Percentiles rank a stretch among this genome's conserved stretches.
phyloP scores from a whole-genome alignment of 2,113 vertebrate genomes.

The Notechis scutatus region DNA sequence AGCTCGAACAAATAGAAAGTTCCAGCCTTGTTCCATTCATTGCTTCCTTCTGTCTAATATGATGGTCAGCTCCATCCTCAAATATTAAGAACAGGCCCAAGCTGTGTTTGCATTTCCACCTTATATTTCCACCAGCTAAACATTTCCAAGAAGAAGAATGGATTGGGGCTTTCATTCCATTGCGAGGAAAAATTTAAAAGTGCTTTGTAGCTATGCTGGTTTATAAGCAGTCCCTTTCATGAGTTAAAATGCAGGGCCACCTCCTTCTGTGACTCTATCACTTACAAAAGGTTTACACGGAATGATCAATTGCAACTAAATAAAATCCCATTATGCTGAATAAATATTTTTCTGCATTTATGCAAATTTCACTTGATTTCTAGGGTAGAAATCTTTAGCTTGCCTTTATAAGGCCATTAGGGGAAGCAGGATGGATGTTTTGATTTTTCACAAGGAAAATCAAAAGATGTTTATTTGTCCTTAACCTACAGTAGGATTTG shows the following conservation, averaged over 20 bases:
- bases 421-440: constrained; percentile 29
- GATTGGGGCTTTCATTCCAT: background rate
- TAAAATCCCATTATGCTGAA: constrained; percentile 47
- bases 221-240: background rate
- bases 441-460: constrained; percentile 34
- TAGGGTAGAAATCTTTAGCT: background rate
- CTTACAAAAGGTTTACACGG: constrained; percentile 48
- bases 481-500: constrained; percentile 3
- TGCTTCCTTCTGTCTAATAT: background rate
- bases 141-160: background rate
- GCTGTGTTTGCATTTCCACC: background rate
- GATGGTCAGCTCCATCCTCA: background rate
- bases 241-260: background rate
- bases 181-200: background rate
- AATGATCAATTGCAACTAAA: constrained; percentile 41
- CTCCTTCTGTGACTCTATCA: constrained; percentile 35
- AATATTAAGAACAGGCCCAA: background rate
- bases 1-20: background rate
- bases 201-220: background rate
- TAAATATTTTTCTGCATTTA: constrained; percentile 40
- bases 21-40: background rate
- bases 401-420: background rate
- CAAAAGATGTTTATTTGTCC: constrained; percentile 52
- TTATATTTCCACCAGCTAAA: background rate
- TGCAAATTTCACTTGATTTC: background rate